Percentiles rank a stretch among this genome's conserved stretches.
These are phyloP conservation scores for Amphipoea lucens DNA, from an alignment of 2,888 invertebrate species.

Conservation along the genomic window DNA sequence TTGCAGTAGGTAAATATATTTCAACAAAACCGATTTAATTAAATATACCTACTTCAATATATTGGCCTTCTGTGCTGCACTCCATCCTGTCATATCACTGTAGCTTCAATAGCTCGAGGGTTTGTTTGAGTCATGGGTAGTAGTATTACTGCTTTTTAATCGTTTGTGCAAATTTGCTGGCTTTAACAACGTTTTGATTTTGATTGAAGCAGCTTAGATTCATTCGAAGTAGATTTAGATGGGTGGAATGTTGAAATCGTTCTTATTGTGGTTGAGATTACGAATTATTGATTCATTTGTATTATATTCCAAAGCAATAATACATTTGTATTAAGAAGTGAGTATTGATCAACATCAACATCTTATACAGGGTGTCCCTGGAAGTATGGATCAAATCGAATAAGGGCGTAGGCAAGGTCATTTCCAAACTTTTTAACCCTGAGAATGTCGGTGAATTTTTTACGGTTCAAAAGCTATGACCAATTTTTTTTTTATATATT, in stretches of 20 bases:
- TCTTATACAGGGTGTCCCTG: no score
- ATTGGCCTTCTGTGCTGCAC: constrained; percentile 19
- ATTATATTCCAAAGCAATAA: neutral
- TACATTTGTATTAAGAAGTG: neutral
- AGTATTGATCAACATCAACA: neutral
- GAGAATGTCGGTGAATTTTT: no score
- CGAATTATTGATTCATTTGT: neutral
- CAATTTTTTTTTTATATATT: no score
- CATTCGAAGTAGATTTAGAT: constrained; percentile 6
- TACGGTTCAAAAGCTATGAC: no score
- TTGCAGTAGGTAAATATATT: neutral
- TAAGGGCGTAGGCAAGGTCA: no score
- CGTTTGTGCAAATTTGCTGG: constrained; percentile 46
- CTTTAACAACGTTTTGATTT: constrained; percentile 37
- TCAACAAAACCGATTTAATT: neutral
- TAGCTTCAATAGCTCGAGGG: constrained; percentile 49
- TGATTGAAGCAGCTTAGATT: constrained; percentile 9
- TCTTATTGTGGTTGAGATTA: neutral
- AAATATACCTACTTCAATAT: neutral
- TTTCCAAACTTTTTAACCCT: no score
- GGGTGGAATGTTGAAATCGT: neutral
- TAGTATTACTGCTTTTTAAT: constrained; percentile 55
- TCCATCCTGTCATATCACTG: constrained; percentile 7
- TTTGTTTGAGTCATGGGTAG: constrained; percentile 50
- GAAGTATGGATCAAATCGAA: no score